phyloP scores from a whole-genome alignment of 2,797 vertebrate genomes.

The Ctenochaetus hawaiiensis region DNA sequence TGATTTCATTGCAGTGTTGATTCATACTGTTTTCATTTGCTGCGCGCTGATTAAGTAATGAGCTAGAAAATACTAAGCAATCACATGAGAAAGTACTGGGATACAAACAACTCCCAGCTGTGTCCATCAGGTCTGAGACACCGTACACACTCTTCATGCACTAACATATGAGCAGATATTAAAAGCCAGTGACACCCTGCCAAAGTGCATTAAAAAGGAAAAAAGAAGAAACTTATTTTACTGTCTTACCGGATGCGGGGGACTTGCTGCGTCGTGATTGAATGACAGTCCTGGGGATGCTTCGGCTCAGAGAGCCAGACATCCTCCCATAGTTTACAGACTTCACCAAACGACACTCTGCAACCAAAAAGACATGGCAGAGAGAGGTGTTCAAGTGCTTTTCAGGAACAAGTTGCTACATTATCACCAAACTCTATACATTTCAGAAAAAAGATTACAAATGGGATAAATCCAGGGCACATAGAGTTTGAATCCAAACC shows the following conservation, averaged over 20 bases:
- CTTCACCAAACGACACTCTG: conserved; percentile 94
- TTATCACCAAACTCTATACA: not conserved
- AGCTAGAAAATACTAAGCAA: conserved; percentile 59
- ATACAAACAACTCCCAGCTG: conserved; percentile 45
- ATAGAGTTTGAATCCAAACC: not conserved
- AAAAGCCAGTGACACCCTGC: not conserved
- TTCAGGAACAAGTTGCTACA: not conserved
- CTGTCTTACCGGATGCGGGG: conserved; percentile 89
- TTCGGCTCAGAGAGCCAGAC: conserved; percentile 85
- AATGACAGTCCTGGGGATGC: conserved; percentile 86
- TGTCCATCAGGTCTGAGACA: conserved; percentile 17
- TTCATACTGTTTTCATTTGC: conserved; percentile 59
- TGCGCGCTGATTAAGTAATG: conserved; percentile 64
- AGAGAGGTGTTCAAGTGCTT: conserved; percentile 11
- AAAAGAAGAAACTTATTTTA: not conserved
- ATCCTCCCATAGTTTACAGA: conserved; percentile 93
- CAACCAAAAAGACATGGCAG: conserved; percentile 57
- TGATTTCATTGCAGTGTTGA: conserved; percentile 48
- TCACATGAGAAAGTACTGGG: conserved; percentile 41
- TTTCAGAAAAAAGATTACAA: not conserved
- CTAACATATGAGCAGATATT: not conserved
- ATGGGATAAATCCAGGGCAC: not conserved
- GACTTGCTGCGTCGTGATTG: conserved; percentile 92
- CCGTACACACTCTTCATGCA: not conserved
- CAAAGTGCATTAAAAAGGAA: conserved; percentile 14